Evolutionary conservation across 2,888 invertebrate genomes (phyloP).

Genomic region (Noctua comes): DNA sequence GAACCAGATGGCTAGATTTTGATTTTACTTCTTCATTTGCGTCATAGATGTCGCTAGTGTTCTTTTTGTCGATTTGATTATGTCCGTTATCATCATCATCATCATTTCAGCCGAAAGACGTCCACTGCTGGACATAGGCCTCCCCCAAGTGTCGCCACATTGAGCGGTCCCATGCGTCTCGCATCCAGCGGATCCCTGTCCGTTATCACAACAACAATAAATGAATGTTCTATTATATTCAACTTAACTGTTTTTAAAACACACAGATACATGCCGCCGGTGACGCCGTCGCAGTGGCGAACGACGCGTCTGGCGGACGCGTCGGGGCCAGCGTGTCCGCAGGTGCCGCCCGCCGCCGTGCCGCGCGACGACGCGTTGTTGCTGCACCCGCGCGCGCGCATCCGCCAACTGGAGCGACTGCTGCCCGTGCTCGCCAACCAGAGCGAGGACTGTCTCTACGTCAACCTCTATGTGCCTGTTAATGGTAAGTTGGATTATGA

Average conservation of each 20-base stretch:
- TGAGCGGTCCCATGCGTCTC: too few species aligned
- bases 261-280: slow-evolving; percentile 97
- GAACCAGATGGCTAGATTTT: too few species aligned
- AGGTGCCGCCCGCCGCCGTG: slow-evolving; percentile 90
- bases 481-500: slow-evolving; percentile 76
- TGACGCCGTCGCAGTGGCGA: slow-evolving; percentile 97
- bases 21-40: not conserved
- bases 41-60: not conserved
- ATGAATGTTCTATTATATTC: not conserved
- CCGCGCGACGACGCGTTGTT: slow-evolving; percentile 91
- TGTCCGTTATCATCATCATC: too few species aligned
- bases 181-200: not conserved
- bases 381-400: slow-evolving; percentile 95
- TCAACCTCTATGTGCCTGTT: slow-evolving; percentile 98
- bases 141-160: too few species aligned
- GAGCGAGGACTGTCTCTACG: slow-evolving; percentile 99
- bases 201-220: not conserved
- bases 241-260: not conserved
- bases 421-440: slow-evolving; percentile 96
- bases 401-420: slow-evolving; percentile 95
- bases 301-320: slow-evolving; percentile 95
- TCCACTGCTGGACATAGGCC: too few species aligned
- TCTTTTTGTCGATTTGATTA: not conserved
- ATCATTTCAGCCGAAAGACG: too few species aligned
- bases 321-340: slow-evolving; percentile 96